phyloP scores from a whole-genome alignment of 2,113 vertebrate genomes.

The Ptilorrhoa leucosticta region DNA sequence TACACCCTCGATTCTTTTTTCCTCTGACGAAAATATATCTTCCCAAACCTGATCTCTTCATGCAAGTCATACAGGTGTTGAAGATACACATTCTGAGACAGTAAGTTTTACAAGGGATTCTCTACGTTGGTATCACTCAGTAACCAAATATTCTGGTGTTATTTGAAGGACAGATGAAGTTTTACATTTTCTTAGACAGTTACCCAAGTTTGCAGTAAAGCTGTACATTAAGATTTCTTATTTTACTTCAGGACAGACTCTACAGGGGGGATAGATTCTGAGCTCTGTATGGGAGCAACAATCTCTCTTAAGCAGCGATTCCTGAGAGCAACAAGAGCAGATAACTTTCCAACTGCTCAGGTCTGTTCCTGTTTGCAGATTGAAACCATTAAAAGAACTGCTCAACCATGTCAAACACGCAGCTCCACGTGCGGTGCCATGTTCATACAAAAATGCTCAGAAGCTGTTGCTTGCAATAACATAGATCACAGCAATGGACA shows the following conservation, averaged over 20 bases:
- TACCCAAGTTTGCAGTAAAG: not conserved
- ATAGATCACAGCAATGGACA: not conserved
- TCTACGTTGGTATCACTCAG: not conserved
- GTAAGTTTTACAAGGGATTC: not conserved
- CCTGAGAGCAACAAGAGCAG: not conserved
- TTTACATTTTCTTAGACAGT: not conserved
- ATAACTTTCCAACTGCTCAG: not conserved
- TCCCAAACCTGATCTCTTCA: not conserved
- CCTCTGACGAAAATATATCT: not conserved
- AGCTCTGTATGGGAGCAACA: not conserved
- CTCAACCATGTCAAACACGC: not conserved
- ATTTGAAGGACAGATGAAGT: not conserved
- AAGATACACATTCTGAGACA: not conserved
- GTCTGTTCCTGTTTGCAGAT: not conserved
- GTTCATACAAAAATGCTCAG: not conserved
- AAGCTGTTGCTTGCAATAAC: not conserved
- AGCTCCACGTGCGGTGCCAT: fast-evolving
- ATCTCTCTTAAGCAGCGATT: not conserved
- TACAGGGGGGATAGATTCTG: not conserved
- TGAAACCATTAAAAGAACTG: constrained; percentile 8
- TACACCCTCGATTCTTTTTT: not conserved
- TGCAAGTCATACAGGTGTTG: not conserved
- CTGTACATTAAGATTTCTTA: not conserved
- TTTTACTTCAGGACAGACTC: not conserved
- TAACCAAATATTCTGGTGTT: not conserved